Base-by-base conservation (phyloP, 2,888 invertebrate species). In the Perithous albicinctus region DNA sequence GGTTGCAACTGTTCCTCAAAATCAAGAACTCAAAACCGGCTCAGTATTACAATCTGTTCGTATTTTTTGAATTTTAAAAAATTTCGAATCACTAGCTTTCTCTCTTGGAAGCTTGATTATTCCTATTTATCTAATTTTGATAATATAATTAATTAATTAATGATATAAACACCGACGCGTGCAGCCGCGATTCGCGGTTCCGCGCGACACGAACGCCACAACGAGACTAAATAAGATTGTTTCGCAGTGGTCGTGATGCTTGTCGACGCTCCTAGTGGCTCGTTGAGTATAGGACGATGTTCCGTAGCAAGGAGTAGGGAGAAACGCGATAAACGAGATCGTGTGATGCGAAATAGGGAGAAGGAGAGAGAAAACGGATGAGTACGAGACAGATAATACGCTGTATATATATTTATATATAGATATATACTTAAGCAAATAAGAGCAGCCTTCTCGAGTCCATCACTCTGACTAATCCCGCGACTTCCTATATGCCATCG, bases 171-270 rank as follows among this genome's bases (percentile, higher is more conserved):
- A 59, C 43, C 1, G 18, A 48, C 43, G 67, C 77, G 67, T 43
- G 35, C 8, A 35, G 46, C 74, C 74, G 74, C 81, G 61, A 38
- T 64, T 56, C 12, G 74, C 64, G 70, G 78, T 74, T 78, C 78
- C 78, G 59, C 70, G 56, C 81, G 69, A 70, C 56, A 69, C 70
- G 70, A 78, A 78, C 70, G 81, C 56, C 78, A 75, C 69, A 70
- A 75, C 78, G 78, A 75, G 74, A 82, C 81, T 82, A 35, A 80
- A 59, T 38, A 61, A 32, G 56, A 35, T 69, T n/a, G n/a, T n/a
- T 41, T 15, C 6, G 69, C 43, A 23, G 64, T 54, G 72, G 76
- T 48, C 64, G 56, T 4, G n/a, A 6, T 32, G 15, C 26, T 59
- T 29, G 26, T 38, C 2, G 59, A 56, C n/a, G 15, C 48, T 35